A percentile compares a stretch with the other conserved stretches of the same genome.
These are phyloP conservation scores for Dasysyrphus tricinctus DNA, from an alignment of 2,888 invertebrate species.

Conservation along the genomic window DNA sequence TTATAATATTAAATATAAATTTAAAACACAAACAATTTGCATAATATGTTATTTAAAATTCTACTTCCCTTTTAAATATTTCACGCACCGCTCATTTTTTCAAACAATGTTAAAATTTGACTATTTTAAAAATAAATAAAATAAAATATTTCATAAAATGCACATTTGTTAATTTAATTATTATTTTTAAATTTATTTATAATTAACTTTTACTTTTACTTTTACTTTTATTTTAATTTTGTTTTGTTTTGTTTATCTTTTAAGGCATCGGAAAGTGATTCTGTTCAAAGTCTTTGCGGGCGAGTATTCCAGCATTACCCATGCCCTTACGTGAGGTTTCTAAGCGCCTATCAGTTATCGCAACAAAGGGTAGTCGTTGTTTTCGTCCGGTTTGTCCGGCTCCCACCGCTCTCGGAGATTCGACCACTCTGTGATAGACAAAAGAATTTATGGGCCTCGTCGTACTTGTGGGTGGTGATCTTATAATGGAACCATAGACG, in stretches of 20 bases:
- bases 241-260: slow-evolving; percentile 66
- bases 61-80: background rate
- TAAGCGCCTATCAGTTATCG: slow-evolving; percentile 83
- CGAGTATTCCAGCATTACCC: slow-evolving; percentile 66
- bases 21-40: too few species aligned
- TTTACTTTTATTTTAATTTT: background rate
- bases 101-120: background rate
- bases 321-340: slow-evolving; percentile 79
- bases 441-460: slow-evolving; percentile 79
- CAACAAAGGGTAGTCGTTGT: slow-evolving; percentile 82
- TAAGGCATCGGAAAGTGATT: slow-evolving; percentile 83
- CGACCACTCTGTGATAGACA: slow-evolving; percentile 82
- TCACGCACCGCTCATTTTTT: slow-evolving; percentile 1
- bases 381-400: slow-evolving; percentile 79
- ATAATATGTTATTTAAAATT: too few species aligned
- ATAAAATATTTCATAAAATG: background rate
- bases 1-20: too few species aligned
- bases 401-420: slow-evolving; percentile 80
- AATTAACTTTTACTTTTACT: slow-evolving; percentile 18
- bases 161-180: background rate
- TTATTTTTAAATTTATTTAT: slow-evolving; percentile 32
- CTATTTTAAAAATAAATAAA: background rate
- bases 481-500: slow-evolving; percentile 62
- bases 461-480: slow-evolving; percentile 61
- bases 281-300: slow-evolving; percentile 82